These are phyloP conservation scores for Calosoma granatense DNA, from an alignment of 1,140 invertebrate species.

Conservation along the genomic window DNA sequence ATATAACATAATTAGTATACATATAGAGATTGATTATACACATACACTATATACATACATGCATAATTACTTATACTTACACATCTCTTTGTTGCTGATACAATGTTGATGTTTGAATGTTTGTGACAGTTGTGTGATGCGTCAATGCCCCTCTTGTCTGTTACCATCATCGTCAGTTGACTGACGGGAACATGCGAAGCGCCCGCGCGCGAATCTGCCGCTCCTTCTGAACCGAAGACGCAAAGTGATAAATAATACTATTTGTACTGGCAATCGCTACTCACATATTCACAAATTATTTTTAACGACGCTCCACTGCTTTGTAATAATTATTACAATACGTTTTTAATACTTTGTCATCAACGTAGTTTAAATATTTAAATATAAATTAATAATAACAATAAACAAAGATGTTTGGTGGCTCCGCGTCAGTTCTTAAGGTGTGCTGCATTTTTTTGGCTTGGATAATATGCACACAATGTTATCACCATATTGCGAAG, in stretches of 20 bases:
- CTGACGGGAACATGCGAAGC: too few species aligned
- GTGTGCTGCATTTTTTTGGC: constrained; percentile 17
- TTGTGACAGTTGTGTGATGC: neutral
- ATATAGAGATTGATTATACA: too few species aligned
- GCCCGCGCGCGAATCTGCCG: neutral
- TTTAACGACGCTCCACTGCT: constrained; percentile 20
- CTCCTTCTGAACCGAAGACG: constrained; percentile 15
- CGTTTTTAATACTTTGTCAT: neutral
- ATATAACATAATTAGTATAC: too few species aligned
- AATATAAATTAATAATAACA: neutral
- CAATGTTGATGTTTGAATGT: too few species aligned
- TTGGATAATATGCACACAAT: constrained; percentile 16
- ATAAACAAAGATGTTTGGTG: constrained; percentile 15
- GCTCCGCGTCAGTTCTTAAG: constrained; percentile 15
- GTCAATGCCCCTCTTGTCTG: too few species aligned
- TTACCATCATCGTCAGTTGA: too few species aligned
- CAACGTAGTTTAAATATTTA: neutral
- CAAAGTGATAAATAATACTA: constrained; percentile 27
- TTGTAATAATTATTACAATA: constrained; percentile 14
- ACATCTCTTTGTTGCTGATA: too few species aligned
- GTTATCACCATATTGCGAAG: constrained; percentile 13
- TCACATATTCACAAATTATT: constrained; percentile 15
- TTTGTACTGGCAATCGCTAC: constrained; percentile 25
- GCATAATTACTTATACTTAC: too few species aligned
- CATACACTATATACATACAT: too few species aligned